A percentile compares a stretch with the other conserved stretches of the same genome.
These are phyloP conservation scores for Gopherus evgoodei DNA, from an alignment of 2,113 vertebrate genomes.

Conservation along the genomic window DNA sequence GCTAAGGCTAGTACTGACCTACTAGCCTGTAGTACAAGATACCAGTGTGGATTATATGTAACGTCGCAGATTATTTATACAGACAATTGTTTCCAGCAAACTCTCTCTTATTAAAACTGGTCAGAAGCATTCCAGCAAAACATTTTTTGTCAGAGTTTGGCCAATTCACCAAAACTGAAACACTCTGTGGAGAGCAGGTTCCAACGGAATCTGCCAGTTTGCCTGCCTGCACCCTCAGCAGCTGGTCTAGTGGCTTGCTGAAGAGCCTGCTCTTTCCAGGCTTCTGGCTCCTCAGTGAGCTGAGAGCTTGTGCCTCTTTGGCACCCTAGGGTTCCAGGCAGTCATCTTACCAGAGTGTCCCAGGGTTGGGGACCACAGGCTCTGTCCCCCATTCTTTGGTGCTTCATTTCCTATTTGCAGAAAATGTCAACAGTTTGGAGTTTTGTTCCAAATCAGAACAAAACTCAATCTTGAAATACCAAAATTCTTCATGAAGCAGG, in stretches of 20 bases:
- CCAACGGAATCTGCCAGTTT: background rate
- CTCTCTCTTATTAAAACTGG: background rate
- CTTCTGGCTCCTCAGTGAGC: background rate
- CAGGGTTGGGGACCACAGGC: accelerated
- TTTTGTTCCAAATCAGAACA: background rate
- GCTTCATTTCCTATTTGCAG: background rate
- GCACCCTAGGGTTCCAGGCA: background rate
- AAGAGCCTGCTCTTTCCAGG: too few species aligned
- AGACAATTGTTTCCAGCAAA: background rate
- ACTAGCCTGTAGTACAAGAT: background rate
- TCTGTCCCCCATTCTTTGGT: background rate
- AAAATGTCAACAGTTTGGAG: background rate
- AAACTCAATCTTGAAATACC: background rate
- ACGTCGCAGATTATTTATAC: background rate
- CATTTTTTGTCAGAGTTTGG: background rate
- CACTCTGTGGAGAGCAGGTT: background rate
- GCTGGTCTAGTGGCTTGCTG: too few species aligned
- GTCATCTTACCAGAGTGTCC: background rate
- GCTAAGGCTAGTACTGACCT: background rate
- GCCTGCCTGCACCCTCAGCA: background rate
- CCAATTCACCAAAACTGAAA: background rate
- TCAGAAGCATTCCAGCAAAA: background rate
- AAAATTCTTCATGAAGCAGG: background rate
- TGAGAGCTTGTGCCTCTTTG: background rate
- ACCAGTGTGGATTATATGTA: background rate